phyloP scores from a whole-genome alignment of 2,888 invertebrate species.

The Pollenia amentaria region DNA sequence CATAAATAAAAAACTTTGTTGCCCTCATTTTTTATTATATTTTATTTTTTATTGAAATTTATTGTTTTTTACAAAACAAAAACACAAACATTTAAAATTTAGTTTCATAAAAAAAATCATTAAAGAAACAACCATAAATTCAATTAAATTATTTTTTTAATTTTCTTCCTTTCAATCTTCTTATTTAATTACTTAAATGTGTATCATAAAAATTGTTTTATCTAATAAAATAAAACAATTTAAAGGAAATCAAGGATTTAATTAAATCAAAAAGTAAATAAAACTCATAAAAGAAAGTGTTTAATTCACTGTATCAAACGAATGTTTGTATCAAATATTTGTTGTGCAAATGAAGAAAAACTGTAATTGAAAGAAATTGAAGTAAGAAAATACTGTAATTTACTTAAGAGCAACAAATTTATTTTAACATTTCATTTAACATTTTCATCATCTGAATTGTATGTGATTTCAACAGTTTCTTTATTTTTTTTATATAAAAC shows the following conservation, averaged over 20 bases:
- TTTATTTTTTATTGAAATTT: slow-evolving; percentile 58
- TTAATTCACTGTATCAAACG: slow-evolving; percentile 70
- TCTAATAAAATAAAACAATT: background rate
- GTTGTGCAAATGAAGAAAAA: slow-evolving; percentile 34
- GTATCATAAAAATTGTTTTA: background rate
- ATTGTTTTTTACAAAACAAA: slow-evolving; percentile 50
- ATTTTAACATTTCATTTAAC: slow-evolving; percentile 41
- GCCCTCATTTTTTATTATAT: slow-evolving; percentile 54
- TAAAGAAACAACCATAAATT: background rate
- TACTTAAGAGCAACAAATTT: slow-evolving; percentile 19
- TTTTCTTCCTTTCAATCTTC: background rate
- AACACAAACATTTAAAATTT: slow-evolving; percentile 44
- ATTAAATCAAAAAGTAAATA: slow-evolving; percentile 11
- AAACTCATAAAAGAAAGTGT: slow-evolving; percentile 25
- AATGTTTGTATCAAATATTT: slow-evolving; percentile 83
- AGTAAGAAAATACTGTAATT: slow-evolving; percentile 12
- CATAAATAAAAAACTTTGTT: slow-evolving; percentile 53
- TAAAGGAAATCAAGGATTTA: background rate
- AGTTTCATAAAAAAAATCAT: background rate
- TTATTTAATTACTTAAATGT: background rate
- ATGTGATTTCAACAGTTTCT: slow-evolving; percentile 1
- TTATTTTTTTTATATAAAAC: background rate
- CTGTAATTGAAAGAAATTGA: background rate
- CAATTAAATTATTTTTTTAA: background rate
- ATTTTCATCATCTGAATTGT: slow-evolving; percentile 4